Evolutionary conservation across 1,140 invertebrate species (phyloP).

Genomic region (Heliconius nattereri): DNA sequence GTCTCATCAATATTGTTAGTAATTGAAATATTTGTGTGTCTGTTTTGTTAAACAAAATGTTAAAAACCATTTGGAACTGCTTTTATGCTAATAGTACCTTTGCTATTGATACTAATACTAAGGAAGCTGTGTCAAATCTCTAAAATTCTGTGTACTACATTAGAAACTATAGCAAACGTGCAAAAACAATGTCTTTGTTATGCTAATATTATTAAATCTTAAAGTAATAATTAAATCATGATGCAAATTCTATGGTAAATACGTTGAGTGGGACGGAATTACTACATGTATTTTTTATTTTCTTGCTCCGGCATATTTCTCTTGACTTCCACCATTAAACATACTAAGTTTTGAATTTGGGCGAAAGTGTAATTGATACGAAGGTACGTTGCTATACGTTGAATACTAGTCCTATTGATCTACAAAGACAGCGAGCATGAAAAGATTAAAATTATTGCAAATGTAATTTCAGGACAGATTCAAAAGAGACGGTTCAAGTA

Average conservation of each 20-base stretch:
- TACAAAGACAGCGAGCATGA: not conserved
- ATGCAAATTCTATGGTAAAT: no score
- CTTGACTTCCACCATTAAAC: no score
- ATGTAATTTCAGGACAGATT: conserved; percentile 54
- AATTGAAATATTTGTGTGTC: not conserved
- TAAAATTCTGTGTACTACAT: not conserved
- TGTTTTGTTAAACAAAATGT: not conserved
- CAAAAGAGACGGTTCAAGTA: conserved; percentile 76
- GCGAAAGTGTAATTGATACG: no score
- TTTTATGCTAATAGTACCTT: not conserved
- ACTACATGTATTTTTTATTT: no score
- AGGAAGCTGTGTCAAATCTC: not conserved
- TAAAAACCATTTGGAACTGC: not conserved
- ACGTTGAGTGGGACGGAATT: no score
- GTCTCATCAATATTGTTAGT: not conserved
- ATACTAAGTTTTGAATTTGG: no score
- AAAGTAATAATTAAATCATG: no score
- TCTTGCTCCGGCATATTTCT: no score
- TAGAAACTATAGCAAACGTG: not conserved
- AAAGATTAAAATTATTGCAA: not conserved
- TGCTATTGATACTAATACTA: not conserved
- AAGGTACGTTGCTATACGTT: no score
- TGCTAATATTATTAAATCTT: no score
- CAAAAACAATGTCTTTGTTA: not conserved
- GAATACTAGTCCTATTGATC: no score